Percentiles rank a stretch among this genome's conserved stretches.
Conservation (phyloP, 2,113 vertebrate genomes). For the Cinclus mexicanus region DNA sequence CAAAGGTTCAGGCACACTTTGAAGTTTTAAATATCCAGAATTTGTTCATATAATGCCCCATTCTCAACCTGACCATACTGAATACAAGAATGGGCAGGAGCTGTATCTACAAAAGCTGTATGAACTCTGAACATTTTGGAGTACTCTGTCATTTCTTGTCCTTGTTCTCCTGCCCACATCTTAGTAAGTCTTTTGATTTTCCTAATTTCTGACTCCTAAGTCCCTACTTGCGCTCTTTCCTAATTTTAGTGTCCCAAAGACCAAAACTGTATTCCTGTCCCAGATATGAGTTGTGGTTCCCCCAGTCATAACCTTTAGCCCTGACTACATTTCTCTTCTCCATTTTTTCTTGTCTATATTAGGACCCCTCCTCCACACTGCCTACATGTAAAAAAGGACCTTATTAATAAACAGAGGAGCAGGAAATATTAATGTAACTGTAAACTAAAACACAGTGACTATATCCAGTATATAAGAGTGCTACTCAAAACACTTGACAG, state of each 20-base stretch:
- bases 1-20: background rate
- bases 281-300: background rate
- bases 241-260: background rate
- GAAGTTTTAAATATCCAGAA: background rate
- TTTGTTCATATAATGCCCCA: background rate
- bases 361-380: background rate
- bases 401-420: background rate
- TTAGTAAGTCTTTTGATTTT: background rate
- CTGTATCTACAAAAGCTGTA: background rate
- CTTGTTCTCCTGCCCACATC: background rate
- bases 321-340: background rate
- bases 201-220: background rate
- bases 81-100: background rate
- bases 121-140: background rate
- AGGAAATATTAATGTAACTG: background rate
- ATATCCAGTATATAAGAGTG: background rate
- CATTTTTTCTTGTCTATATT: background rate
- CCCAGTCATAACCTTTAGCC: background rate
- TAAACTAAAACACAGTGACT: background rate
- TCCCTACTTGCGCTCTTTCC: background rate
- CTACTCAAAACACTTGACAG: background rate
- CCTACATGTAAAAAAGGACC: background rate
- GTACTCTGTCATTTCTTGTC: background rate
- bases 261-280: background rate
- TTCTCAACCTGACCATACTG: background rate